These are phyloP conservation scores for Semotilus atromaculatus DNA, from an alignment of 2,797 vertebrate species.

Conservation along the genomic window DNA sequence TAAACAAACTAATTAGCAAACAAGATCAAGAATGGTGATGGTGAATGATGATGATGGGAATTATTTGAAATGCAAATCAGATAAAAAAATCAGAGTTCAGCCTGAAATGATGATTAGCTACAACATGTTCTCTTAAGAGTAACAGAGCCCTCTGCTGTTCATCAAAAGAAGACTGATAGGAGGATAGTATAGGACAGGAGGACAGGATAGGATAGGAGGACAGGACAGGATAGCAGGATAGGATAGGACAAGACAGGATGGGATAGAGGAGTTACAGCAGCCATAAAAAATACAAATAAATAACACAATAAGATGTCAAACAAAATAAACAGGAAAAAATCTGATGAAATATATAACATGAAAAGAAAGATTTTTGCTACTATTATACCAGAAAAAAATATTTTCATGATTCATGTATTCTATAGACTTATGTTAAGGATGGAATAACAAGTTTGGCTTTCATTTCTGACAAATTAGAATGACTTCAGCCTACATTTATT, in stretches of 20 bases:
- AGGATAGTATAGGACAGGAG: background rate
- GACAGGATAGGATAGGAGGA: background rate
- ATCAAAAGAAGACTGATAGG: background rate
- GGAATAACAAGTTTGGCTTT: background rate
- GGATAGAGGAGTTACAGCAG: background rate
- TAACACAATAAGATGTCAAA: background rate
- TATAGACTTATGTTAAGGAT: background rate
- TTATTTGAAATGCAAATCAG: conserved; percentile 1
- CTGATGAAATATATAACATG: background rate
- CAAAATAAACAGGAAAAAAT: background rate
- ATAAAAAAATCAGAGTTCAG: background rate
- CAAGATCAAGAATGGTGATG: background rate
- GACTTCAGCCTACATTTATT: background rate
- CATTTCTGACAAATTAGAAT: background rate
- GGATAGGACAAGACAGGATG: too few species aligned
- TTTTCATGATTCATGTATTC: background rate
- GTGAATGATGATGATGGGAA: background rate
- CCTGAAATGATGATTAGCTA: background rate
- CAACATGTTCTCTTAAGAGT: conserved; percentile 6
- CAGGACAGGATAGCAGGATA: too few species aligned
- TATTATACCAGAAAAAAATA: background rate
- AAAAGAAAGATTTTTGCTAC: background rate
- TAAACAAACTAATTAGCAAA: background rate
- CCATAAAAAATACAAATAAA: background rate
- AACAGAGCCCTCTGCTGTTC: conserved; percentile 37